A percentile compares a stretch with the other conserved stretches of the same genome.
These are phyloP conservation scores for Brachionus plicatilis DNA, from an alignment of 1,140 invertebrate species.

Conservation along the genomic window DNA sequence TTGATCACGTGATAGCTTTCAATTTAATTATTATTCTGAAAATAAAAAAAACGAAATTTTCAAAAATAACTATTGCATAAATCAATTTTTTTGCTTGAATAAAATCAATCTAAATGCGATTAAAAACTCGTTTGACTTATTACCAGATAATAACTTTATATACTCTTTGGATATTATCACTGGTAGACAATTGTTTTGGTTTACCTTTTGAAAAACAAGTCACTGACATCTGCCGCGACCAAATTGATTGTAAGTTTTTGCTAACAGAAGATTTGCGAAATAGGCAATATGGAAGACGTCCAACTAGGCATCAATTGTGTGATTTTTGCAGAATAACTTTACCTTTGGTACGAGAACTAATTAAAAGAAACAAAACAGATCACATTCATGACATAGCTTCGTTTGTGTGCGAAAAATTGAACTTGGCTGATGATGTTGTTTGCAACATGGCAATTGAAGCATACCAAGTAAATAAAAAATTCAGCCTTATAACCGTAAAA, in stretches of 20 bases:
- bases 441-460: slow-evolving; percentile 1
- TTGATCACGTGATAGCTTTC: background rate
- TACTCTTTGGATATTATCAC: background rate
- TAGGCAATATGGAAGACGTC: background rate
- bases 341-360: slow-evolving; percentile 7
- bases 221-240: background rate
- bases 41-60: background rate
- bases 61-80: background rate
- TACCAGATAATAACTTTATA: background rate
- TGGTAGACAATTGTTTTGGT: background rate
- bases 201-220: slow-evolving; percentile 2
- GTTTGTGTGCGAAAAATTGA: background rate
- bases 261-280: background rate
- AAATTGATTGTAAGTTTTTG: slow-evolving; percentile 8
- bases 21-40: background rate
- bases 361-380: slow-evolving; percentile 31
- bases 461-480: background rate
- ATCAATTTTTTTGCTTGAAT: background rate
- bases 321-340: slow-evolving; percentile 19
- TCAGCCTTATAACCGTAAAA: background rate
- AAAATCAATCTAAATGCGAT: background rate
- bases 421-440: slow-evolving; percentile 22
- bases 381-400: slow-evolving; percentile 22
- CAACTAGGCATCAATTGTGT: background rate
- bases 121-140: background rate